Evolutionary conservation across 2,113 vertebrate species (phyloP).

Genomic region (Corythornis vintsioides): DNA sequence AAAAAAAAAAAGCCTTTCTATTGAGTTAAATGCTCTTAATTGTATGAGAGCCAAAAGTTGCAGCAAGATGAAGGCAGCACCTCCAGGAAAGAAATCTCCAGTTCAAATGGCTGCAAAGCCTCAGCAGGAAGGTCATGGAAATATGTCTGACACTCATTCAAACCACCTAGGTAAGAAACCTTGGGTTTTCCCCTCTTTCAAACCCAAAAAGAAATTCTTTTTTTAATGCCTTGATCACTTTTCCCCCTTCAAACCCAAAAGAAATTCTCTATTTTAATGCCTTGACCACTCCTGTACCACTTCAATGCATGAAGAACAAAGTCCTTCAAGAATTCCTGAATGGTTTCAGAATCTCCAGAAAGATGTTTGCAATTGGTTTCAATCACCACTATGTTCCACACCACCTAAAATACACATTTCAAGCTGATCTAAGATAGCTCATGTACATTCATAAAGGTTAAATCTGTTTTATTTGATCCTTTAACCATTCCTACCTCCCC

Average conservation of each 20-base stretch:
- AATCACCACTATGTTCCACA: background rate
- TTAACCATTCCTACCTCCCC: background rate
- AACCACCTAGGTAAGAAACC: background rate
- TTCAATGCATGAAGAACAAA: background rate
- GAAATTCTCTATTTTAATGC: background rate
- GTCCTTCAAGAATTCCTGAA: background rate
- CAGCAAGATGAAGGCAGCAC: background rate
- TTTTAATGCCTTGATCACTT: background rate
- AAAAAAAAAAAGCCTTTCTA: slow-evolving; percentile 22
- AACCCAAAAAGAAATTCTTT: background rate
- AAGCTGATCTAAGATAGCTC: background rate
- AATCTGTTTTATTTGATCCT: background rate
- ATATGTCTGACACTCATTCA: background rate
- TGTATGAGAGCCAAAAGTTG: background rate
- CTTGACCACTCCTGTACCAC: background rate
- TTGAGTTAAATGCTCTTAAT: background rate
- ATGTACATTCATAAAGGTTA: background rate
- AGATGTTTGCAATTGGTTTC: background rate
- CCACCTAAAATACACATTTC: accelerated
- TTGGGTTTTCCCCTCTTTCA: background rate
- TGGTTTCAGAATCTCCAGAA: background rate
- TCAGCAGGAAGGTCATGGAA: background rate
- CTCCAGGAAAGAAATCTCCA: background rate
- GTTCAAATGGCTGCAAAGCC: background rate
- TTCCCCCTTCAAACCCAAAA: background rate